These are phyloP conservation scores for Plecturocebus donacophilus DNA, from an alignment of 2,113 vertebrate species.

Conservation along the genomic window DNA sequence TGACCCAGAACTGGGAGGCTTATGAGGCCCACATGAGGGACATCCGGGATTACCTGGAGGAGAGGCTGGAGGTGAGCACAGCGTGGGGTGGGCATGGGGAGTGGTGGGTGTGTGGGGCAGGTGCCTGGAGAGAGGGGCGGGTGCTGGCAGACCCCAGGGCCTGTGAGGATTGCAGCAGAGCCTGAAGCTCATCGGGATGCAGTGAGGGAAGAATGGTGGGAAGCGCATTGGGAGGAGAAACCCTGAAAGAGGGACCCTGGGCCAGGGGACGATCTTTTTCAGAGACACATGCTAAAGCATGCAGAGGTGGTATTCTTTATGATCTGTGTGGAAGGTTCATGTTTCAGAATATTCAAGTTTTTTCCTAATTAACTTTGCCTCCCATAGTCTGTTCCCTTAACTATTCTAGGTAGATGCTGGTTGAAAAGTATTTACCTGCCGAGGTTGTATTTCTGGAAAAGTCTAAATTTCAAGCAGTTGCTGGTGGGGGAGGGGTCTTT, in stretches of 20 bases:
- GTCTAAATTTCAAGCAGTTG: neutral
- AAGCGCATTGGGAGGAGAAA: rapidly evolving
- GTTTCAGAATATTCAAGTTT: no score
- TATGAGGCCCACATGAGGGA: slow-evolving; percentile 91
- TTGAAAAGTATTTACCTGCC: no score
- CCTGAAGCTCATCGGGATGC: neutral
- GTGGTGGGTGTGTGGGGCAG: rapidly evolving
- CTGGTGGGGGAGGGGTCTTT: rapidly evolving
- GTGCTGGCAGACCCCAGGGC: neutral
- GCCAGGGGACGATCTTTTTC: neutral
- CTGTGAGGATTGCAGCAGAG: neutral
- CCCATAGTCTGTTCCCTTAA: rapidly evolving
- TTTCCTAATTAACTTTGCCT: neutral
- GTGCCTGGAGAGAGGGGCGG: neutral
- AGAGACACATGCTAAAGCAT: rapidly evolving
- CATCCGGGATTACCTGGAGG: slow-evolving; percentile 91
- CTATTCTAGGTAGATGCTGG: neutral
- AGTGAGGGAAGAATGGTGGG: neutral
- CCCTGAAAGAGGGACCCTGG: rapidly evolving
- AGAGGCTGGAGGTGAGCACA: slow-evolving; percentile 87
- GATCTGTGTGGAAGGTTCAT: rapidly evolving
- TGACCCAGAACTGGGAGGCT: slow-evolving; percentile 86
- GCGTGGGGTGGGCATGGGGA: rapidly evolving
- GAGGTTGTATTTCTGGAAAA: neutral
- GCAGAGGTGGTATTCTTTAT: rapidly evolving